Evolutionary conservation across 2,888 invertebrate genomes (phyloP).

Genomic region (Drosophila neotestacea): DNA sequence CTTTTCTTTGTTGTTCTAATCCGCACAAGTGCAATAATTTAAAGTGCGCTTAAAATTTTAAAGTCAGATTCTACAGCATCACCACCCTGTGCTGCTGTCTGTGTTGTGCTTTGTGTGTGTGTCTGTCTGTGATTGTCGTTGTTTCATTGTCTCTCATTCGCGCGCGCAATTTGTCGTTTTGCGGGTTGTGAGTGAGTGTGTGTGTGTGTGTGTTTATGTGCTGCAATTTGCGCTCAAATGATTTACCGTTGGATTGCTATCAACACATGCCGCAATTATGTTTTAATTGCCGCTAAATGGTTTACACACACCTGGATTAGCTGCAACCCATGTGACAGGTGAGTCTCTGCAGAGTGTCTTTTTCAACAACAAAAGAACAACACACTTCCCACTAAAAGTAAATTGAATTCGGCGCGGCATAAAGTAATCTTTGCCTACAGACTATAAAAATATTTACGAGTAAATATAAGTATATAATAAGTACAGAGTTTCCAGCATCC

Average conservation of each 20-base stretch:
- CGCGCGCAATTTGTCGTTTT: constrained; percentile 53
- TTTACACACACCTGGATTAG: constrained; percentile 75
- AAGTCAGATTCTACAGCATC: constrained; percentile 40
- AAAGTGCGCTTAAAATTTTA: constrained; percentile 52
- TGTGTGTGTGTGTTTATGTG: constrained; percentile 30
- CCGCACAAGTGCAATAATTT: constrained; percentile 60
- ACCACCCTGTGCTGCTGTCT: constrained; percentile 17
- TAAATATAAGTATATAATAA: constrained; percentile 58
- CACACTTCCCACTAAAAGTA: constrained; percentile 34
- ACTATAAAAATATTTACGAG: constrained; percentile 83
- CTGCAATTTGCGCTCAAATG: constrained; percentile 62
- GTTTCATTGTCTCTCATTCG: constrained; percentile 50
- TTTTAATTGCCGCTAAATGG: constrained; percentile 78
- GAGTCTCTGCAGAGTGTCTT: constrained; percentile 21
- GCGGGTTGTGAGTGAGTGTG: background rate
- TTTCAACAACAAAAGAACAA: constrained; percentile 10
- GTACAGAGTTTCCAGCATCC: constrained; percentile 12
- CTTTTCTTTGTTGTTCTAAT: constrained; percentile 40
- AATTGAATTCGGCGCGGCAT: constrained; percentile 61
- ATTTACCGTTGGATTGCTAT: constrained; percentile 72
- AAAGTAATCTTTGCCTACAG: constrained; percentile 51
- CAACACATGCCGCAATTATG: constrained; percentile 75
- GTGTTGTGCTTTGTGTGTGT: constrained; percentile 23
- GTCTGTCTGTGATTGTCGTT: constrained; percentile 12
- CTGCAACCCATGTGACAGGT: constrained; percentile 52